Evolutionary conservation across 2,113 vertebrate species (phyloP), one percentile per base, ranked within the genome.

Genomic region (Camelus bactrianus): DNA sequence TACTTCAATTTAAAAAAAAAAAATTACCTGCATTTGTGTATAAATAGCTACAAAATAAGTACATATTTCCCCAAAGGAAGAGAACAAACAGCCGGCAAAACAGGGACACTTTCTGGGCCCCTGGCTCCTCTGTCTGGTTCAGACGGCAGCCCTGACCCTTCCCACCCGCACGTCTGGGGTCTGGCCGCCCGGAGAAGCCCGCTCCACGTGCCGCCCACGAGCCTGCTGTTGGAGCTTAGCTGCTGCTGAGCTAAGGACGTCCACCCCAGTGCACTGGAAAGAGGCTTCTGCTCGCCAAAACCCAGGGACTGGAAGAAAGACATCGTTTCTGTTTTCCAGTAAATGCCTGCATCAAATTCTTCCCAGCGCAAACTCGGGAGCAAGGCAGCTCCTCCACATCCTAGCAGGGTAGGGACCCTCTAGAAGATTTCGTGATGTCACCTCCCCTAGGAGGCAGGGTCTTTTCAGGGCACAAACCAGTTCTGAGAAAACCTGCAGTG

Each of bases 391-490:
- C 80, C 60, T 70, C 73, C 9, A 62, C 16, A 46, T 84, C 56
- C 70, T 30, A 52, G n/a, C 20, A 54, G 11, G 50, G 24, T 60
- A 73, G 12, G 6, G 75, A 24, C 70, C 48, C 30, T 60, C 42
- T 84, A 69, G 35, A 96, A 84, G 58, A 93, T 93, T 95, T 84
- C 54, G 86, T 81, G 76, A 80, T 20, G 35, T 62, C 42, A 94
- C 19, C 11, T 84, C 28, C 28, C 3, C 42, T 42, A 77, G 3
- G 30, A 91, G 48, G 16, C 81, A 89, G 32, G 38, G 54, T 92
- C 42, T 85, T 83, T 52, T 95, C 32, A 89, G 79, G 17, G 4
- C 30, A 67, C 12, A 89, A 80, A n/a, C 6, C 20, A 64, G 22
- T 84, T 70, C 30, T 64, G 42, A 17, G 6, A 70, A 60, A 92